These are phyloP conservation scores for Prostheceraeus crozeri DNA, from an alignment of 2,888 invertebrate genomes.

Conservation along the genomic window DNA sequence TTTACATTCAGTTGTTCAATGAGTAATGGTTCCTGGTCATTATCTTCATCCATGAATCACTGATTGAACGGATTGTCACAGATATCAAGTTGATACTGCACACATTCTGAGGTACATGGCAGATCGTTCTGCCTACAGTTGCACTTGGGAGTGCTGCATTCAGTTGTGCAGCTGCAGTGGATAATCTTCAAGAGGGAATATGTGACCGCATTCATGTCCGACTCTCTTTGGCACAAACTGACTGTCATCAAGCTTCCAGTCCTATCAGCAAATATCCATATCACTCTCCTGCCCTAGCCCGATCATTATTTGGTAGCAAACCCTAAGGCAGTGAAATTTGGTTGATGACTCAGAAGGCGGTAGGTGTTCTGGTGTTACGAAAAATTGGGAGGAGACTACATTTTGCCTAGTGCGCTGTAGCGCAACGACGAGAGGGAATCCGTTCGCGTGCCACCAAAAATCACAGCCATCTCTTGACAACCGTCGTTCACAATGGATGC, in stretches of 20 bases:
- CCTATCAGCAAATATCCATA: constrained; percentile 30
- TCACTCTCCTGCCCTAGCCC: constrained; percentile 27
- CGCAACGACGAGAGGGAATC: constrained; percentile 14
- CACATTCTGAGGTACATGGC: constrained; percentile 29
- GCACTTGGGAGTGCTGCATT: constrained; percentile 1
- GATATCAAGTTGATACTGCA: constrained; percentile 7
- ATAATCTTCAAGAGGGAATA: constrained; percentile 28
- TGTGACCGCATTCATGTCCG: constrained; percentile 2
- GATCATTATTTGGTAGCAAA: constrained; percentile 32
- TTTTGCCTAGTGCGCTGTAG: constrained; percentile 9
- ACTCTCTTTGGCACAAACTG: constrained; percentile 29
- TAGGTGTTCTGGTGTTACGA: constrained; percentile 28
- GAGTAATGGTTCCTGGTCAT: constrained; percentile 8
- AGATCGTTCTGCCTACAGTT: constrained; percentile 14
- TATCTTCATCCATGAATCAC: background rate
- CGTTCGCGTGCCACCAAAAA: constrained; percentile 22
- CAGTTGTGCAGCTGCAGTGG: constrained; percentile 36
- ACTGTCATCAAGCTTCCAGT: constrained; percentile 30
- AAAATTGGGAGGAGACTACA: background rate
- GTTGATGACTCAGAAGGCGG: constrained; percentile 34
- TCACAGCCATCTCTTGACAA: constrained; percentile 6
- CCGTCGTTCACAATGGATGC: constrained; percentile 7
- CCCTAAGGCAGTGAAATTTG: constrained; percentile 28
- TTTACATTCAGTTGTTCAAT: constrained; percentile 25
- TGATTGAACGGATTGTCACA: constrained; percentile 23